phyloP scores from a whole-genome alignment of 2,113 vertebrate genomes.

The Atractosteus spatula region DNA sequence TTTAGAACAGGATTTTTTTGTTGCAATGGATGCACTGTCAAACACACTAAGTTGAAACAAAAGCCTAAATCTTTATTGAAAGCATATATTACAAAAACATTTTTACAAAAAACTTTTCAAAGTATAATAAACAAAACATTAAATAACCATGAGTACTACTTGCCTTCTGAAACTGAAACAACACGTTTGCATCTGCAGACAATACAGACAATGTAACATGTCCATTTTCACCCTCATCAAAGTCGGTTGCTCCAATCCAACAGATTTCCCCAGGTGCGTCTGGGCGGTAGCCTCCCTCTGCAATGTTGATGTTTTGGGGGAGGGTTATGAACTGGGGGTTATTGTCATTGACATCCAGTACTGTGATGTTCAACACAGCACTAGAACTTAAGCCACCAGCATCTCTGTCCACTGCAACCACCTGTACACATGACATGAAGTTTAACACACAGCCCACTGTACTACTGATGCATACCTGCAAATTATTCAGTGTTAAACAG shows the following conservation, averaged over 20 bases:
- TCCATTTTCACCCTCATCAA: slow-evolving; percentile 63
- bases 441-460: no score
- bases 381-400: slow-evolving; percentile 53
- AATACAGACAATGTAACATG: slow-evolving; percentile 46
- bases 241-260: slow-evolving; percentile 50
- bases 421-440: slow-evolving; percentile 40
- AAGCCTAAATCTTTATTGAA: background rate
- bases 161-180: slow-evolving; percentile 61
- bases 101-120: no score
- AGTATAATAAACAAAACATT: background rate
- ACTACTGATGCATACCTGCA: no score
- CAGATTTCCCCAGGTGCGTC: slow-evolving; percentile 31
- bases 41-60: background rate
- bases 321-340: slow-evolving; percentile 65
- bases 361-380: slow-evolving; percentile 57
- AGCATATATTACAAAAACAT: background rate
- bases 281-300: slow-evolving; percentile 52
- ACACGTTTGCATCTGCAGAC: slow-evolving; percentile 43
- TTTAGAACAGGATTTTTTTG: background rate
- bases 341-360: slow-evolving; percentile 76
- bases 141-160: slow-evolving; percentile 6
- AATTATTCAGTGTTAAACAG: no score
- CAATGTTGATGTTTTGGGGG: slow-evolving; percentile 39
- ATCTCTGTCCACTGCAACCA: slow-evolving; percentile 65
- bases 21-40: background rate